Evolutionary conservation across 2,888 invertebrate species (phyloP).

Genomic region (Panopea generosa): DNA sequence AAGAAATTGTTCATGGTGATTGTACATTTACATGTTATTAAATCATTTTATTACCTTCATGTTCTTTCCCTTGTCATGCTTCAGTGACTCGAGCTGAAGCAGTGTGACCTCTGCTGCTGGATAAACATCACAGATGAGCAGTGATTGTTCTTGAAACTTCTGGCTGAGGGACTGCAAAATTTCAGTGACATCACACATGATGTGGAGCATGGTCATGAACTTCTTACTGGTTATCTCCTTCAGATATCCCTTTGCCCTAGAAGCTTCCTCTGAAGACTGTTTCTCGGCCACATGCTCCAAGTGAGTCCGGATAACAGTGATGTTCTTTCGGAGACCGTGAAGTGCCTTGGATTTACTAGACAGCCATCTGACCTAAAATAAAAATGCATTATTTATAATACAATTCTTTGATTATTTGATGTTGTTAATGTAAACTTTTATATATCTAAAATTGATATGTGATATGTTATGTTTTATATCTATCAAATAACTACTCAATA

Average conservation of each 20-base stretch:
- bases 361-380: not conserved
- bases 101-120: not conserved
- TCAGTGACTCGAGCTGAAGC: slow-evolving; percentile 20
- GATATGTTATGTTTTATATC: not conserved
- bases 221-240: not conserved
- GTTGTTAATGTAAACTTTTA: not conserved
- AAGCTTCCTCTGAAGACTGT: slow-evolving; percentile 14
- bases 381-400: not conserved
- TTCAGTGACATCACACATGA: slow-evolving; percentile 9
- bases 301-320: slow-evolving; percentile 2
- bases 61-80: slow-evolving; percentile 5
- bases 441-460: not conserved
- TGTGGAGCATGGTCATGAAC: slow-evolving; percentile 10
- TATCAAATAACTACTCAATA: not conserved
- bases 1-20: no score
- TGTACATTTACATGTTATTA: no score
- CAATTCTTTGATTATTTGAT: no score
- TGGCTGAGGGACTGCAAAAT: not conserved
- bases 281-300: slow-evolving; percentile 24
- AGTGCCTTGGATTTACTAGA: not conserved
- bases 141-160: not conserved
- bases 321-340: not conserved
- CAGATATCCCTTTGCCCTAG: slow-evolving; percentile 21
- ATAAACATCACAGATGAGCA: slow-evolving; percentile 20
- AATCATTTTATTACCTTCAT: slow-evolving; percentile 4